Evolutionary conservation across 2,888 invertebrate genomes (phyloP), one percentile per base, ranked within the genome.

Genomic region (Poecilus cupreus): DNA sequence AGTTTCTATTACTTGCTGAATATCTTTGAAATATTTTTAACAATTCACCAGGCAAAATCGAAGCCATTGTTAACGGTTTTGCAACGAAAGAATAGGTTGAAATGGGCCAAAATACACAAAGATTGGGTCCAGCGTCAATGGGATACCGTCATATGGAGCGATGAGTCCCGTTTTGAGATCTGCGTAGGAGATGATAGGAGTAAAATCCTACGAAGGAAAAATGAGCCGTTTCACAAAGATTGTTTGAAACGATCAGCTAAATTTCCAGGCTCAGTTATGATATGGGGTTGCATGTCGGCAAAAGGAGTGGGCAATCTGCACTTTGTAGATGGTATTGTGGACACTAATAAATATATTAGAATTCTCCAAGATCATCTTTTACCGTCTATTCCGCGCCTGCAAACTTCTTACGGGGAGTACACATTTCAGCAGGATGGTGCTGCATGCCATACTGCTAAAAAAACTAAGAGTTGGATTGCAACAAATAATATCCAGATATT

Each of bases 221-320:
- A 54, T 20, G 16, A 54, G n/a, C 5, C 54, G 20, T 22, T 20
- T 22, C 18, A 43, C 10, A 54, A 16, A 20, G 54, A 54, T 8
- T 54, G 18, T 20, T 20, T 54, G 22, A 20, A 1, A 22, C 3
- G 20, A 54, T 3, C 10, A 4, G 26, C 26, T 6, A 60, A 60
- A n/a, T 60, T 60, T 26, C 60, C 60, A 11, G 26, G 26, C 24
- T 60, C 60, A 11, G 60, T 60, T n/a, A 60, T 60, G 60, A 26
- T 60, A 11, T 26, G 49, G 49, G 49, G 49, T 2, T 49, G 49
- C 8, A 49, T 49, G 49, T 49, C 49, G 3, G 24, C 24, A 26
- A 24, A 11, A 26, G 26, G n/a, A 24, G 26, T 57, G 0, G n/a
- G 24, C 11, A 24, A 60, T 2, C n/a, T 60, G 20, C 11, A 10